Base-by-base conservation (phyloP, 1,140 invertebrate genomes). In the Subanguina moxae region DNA sequence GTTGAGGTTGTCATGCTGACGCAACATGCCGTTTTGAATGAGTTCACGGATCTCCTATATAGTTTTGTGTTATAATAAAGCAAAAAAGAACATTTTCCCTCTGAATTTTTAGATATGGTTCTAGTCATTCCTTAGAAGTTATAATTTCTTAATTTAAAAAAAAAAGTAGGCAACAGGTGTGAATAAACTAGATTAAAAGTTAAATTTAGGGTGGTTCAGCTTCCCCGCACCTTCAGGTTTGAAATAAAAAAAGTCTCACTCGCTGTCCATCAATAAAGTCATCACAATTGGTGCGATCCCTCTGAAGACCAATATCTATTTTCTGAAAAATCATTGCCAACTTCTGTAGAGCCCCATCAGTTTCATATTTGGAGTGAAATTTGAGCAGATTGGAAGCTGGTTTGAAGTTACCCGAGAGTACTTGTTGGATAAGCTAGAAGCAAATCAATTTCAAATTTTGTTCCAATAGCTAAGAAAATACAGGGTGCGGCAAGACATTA, bases 371-470 rank as follows among this genome's bases (percentile, higher is more conserved):
- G 1, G 19, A 32, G 15, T 66, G 52, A 17, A 65, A 65, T 19
- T 57, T 27, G 17, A 66, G 56, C 8, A 66, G 21, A 17, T 27
- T 27, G 17, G 23, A n/a, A 1, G 64, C 64, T n/a, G 56, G 13
- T 19, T 62, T 64, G 11, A 66, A 65, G 23, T 66, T 23, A 15
- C 19, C 64, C 9, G 23, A 57, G 25, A 66, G 19, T 19, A 66
- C 27, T 21, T 57, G 63, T n/a, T 32, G 57, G 19, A 66, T 25
- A 8, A 66, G 23, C 64, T 66, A 66, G 65, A 65, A 19, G 57
- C 15, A 32, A 25, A 11, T 15, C 17, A 23, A 65, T 25, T n/a
- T 38, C 32, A 3, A 38, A 38, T 5, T 5, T 38, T 5, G 11
- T 38, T 38, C 3, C 3, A 38, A 38, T 38, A 38, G 32, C 32